Conservation (phyloP, 2,888 invertebrate genomes). For the Eucera pruinosa region DNA sequence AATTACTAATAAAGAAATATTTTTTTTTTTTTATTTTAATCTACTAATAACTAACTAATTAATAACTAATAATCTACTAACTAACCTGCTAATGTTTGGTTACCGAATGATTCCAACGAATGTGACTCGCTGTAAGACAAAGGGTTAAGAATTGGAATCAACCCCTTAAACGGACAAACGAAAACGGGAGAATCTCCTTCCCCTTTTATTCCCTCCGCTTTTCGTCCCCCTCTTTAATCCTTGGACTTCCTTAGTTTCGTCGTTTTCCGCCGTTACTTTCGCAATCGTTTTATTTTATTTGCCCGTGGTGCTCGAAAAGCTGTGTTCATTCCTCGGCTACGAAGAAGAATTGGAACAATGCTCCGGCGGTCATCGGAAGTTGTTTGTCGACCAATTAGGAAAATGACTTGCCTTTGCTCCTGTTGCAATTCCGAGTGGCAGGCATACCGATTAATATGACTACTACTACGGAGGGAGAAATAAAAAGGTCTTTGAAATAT, state of each 20-base stretch:
- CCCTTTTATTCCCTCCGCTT: not conserved
- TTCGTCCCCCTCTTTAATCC: constrained; percentile 36
- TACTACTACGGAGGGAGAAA: constrained; percentile 3
- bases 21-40: too few relatives aligned
- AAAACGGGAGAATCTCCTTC: constrained; percentile 13
- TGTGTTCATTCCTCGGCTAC: constrained; percentile 43
- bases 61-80: too few relatives aligned
- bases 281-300: constrained; percentile 48
- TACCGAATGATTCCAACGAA: too few relatives aligned
- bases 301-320: constrained; percentile 42
- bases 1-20: too few relatives aligned
- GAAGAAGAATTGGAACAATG: constrained; percentile 61
- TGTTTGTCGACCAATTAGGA: constrained; percentile 74
- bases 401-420: constrained; percentile 70
- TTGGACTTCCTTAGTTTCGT: constrained; percentile 42
- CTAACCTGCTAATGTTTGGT: too few relatives aligned
- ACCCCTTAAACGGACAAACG: constrained; percentile 12
- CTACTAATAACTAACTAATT: too few relatives aligned
- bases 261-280: constrained; percentile 5
- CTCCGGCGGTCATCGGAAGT: constrained; percentile 65
- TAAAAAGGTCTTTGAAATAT: constrained; percentile 49
- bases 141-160: constrained; percentile 25
- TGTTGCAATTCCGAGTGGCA: constrained; percentile 40
- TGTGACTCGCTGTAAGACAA: too few relatives aligned
- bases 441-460: constrained; percentile 50